Evolutionary conservation across 2,888 invertebrate species (phyloP).

Genomic region (Saturnia pavonia): DNA sequence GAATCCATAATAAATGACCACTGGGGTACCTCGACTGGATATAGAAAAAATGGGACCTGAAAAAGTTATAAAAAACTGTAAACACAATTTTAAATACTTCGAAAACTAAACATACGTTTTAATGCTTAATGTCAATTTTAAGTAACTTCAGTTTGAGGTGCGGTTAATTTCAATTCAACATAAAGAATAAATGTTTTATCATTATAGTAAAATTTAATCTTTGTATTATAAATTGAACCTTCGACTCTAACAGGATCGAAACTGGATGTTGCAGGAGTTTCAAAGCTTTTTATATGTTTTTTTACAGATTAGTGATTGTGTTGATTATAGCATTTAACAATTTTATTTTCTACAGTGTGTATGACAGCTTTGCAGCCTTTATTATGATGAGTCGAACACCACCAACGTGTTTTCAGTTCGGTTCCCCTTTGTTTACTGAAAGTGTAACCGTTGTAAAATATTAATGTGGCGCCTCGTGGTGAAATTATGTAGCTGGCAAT

Average conservation of each 20-base stretch:
- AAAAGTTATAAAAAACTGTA: not conserved
- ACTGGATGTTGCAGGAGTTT: not conserved
- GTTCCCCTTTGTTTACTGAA: slow-evolving; percentile 11
- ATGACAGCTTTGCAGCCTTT: slow-evolving; percentile 44
- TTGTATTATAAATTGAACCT: not conserved
- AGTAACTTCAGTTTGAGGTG: not conserved
- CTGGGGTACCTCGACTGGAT: not conserved
- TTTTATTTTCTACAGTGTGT: slow-evolving; percentile 33
- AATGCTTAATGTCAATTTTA: not conserved
- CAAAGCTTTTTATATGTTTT: not conserved
- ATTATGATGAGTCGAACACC: slow-evolving; percentile 40
- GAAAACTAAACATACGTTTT: no score
- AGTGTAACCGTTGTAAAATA: slow-evolving; percentile 15
- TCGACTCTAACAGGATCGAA: not conserved
- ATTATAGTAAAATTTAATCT: not conserved
- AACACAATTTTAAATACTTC: no score
- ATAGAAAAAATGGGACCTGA: not conserved
- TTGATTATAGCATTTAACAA: slow-evolving; percentile 21
- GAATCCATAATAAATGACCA: not conserved
- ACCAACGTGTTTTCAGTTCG: slow-evolving; percentile 34
- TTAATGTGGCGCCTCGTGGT: not conserved
- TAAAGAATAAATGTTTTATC: not conserved
- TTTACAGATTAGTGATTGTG: slow-evolving; percentile 25
- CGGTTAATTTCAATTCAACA: not conserved
- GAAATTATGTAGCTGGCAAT: not conserved